Base-by-base conservation (phyloP, 2,113 vertebrate genomes). In the Leptocoma aspasia region DNA sequence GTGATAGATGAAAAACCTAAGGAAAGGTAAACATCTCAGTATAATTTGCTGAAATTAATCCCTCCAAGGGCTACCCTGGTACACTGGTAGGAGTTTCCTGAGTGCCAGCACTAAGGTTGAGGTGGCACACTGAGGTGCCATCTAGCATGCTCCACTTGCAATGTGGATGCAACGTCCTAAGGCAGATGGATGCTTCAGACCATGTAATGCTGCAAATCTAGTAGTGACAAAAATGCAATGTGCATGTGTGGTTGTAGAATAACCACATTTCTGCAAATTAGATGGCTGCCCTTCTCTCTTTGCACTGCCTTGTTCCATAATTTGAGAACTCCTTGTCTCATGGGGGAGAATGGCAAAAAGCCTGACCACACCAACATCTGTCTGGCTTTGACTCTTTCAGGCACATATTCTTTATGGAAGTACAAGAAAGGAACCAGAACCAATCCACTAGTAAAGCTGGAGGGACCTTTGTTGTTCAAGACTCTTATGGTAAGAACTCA, bases 81-180 rank as follows among this genome's bases (percentile, higher is more conserved):
- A 15, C 49, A 10, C 13, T 60, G 44, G 19, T 47, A 52, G 39
- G 33, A 11, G 9, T 68, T 84, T 89, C 26, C 39, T 4, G 7
- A 54, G 52, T 18, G 15, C 28, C 28, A 80, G 37, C 37, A 24
- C 26, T 14, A n/a, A 72, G 61, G 53, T 0, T 76, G 63, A 49
- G 44, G 41, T 23, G 17, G 7, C 49, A 52, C 15, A 52, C 11
- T 44, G 39, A 37, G 42, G 7, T 79, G 27, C 44, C n/a, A 42
- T 24, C 42, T 47, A 56, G 31, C 61, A 45, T 4, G 3, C 3
- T 54, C 28, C 15, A 5, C 69, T 59, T 76, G n/a, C 18, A 28
- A 1, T 28, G 30, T 52, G 60, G 23, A 30, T 84, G 26, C 2
- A 1, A 39, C 6, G 0, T 61, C 35, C 76, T 39, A 17, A 0